phyloP scores from a whole-genome alignment of 2,888 invertebrate species.

The Drosophila parthenogenetica region DNA sequence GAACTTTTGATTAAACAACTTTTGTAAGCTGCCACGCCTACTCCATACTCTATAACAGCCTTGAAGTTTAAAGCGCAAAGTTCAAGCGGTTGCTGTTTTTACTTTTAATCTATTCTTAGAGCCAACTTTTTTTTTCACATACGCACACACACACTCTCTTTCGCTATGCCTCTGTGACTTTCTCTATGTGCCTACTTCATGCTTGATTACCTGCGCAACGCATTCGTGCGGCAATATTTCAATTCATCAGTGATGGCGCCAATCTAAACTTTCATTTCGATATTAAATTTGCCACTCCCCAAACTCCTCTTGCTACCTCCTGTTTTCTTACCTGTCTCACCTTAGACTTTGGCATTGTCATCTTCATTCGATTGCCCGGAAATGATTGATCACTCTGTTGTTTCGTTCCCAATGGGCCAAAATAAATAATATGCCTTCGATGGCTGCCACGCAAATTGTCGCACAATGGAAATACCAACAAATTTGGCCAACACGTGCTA shows the following conservation, averaged over 20 bases:
- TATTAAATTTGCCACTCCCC: constrained; percentile 56
- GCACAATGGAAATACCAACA: constrained; percentile 51
- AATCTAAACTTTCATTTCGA: constrained; percentile 74
- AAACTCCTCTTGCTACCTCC: background rate
- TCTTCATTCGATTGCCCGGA: constrained; percentile 71
- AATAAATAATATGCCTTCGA: constrained; percentile 60
- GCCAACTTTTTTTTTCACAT: background rate
- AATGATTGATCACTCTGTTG: constrained; percentile 67
- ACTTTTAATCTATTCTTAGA: constrained; percentile 52
- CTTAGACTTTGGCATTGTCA: constrained; percentile 42
- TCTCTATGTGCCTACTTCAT: constrained; percentile 53
- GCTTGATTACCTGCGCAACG: constrained; percentile 73
- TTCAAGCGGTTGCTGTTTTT: constrained; percentile 23
- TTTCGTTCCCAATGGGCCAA: constrained; percentile 49
- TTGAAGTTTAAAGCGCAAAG: constrained; percentile 56
- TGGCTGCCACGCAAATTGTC: constrained; percentile 53
- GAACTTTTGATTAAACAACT: constrained; percentile 27
- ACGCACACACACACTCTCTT: background rate
- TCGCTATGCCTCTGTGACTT: background rate
- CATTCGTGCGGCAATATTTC: constrained; percentile 79
- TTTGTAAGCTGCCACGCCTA: constrained; percentile 20
- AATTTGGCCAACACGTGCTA: constrained; percentile 31
- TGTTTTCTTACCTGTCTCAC: background rate
- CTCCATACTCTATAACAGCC: background rate
- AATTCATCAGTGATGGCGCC: constrained; percentile 70